Conservation (phyloP, 2,113 vertebrate species). For the Columba janthina region DNA sequence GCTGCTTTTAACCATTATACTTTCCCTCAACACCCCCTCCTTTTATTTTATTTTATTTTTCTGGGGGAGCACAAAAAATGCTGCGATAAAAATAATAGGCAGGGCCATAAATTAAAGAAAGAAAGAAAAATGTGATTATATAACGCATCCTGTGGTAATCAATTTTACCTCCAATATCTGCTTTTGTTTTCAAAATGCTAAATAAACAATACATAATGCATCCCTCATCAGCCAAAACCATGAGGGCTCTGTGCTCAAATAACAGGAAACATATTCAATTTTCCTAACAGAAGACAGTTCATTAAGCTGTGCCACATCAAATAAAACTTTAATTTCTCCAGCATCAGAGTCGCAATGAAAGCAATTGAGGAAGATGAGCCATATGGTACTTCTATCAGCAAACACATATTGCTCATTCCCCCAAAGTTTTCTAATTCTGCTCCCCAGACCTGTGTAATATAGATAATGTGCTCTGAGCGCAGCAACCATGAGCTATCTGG, state of each 20-base stretch:
- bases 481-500: constrained; percentile 85
- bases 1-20: background rate
- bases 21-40: background rate
- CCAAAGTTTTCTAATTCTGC: constrained; percentile 90
- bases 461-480: constrained; percentile 86
- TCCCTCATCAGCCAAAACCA: constrained; percentile 83
- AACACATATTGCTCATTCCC: constrained; percentile 89
- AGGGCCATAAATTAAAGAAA: constrained; percentile 44
- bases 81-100: constrained; percentile 59
- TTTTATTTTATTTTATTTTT: no score
- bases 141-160: constrained; percentile 77
- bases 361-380: constrained; percentile 88
- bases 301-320: constrained; percentile 89
- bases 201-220: constrained; percentile 86
- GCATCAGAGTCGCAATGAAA: constrained; percentile 88
- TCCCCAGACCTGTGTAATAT: constrained; percentile 88
- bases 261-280: constrained; percentile 90
- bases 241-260: constrained; percentile 85
- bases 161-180: constrained; percentile 82
- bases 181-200: constrained; percentile 86
- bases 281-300: constrained; percentile 90
- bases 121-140: constrained; percentile 67
- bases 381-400: constrained; percentile 89
- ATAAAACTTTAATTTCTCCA: constrained; percentile 90
- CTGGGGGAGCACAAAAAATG: background rate